Conservation (phyloP, 2,888 invertebrate genomes). For the Marronus borbonicus region DNA sequence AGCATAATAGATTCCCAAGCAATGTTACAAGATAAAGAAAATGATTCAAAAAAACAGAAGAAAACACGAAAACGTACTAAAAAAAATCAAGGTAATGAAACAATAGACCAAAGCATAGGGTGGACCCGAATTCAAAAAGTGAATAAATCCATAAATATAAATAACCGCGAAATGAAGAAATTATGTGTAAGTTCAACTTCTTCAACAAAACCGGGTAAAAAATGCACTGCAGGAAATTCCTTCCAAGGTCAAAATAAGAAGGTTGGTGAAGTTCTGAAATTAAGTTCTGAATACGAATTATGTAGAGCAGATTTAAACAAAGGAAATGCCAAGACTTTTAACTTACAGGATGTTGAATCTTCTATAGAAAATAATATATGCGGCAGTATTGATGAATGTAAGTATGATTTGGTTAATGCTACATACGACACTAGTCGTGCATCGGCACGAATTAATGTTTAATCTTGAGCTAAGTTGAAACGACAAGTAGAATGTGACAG, state of each 20-base stretch:
- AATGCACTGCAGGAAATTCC: constrained; percentile 4
- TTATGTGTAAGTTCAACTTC: constrained; percentile 51
- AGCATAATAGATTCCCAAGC: constrained; percentile 54
- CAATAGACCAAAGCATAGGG: constrained; percentile 48
- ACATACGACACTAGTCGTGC: too few relatives aligned
- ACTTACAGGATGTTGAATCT: constrained; percentile 48
- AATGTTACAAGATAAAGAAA: constrained; percentile 24
- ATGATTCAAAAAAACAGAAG: constrained; percentile 8
- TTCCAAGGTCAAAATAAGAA: neutral
- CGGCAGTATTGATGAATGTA: neutral
- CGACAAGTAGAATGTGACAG: too few relatives aligned
- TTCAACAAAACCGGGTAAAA: constrained; percentile 37
- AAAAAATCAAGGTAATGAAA: constrained; percentile 3
- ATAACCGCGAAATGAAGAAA: constrained; percentile 51
- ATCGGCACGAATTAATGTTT: too few relatives aligned
- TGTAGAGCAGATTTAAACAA: neutral
- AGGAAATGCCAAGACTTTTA: constrained; percentile 25
- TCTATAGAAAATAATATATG: constrained; percentile 46
- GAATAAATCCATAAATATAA: constrained; percentile 55
- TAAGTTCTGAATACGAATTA: constrained; percentile 33
- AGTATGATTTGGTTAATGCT: constrained; percentile 2
- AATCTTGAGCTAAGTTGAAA: too few relatives aligned
- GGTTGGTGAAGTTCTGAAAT: constrained; percentile 1
- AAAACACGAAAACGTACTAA: constrained; percentile 37
- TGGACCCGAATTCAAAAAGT: constrained; percentile 60